These are phyloP conservation scores for Drosophila mauritiana DNA, from an alignment of 1,140 invertebrate genomes.

Conservation along the genomic window DNA sequence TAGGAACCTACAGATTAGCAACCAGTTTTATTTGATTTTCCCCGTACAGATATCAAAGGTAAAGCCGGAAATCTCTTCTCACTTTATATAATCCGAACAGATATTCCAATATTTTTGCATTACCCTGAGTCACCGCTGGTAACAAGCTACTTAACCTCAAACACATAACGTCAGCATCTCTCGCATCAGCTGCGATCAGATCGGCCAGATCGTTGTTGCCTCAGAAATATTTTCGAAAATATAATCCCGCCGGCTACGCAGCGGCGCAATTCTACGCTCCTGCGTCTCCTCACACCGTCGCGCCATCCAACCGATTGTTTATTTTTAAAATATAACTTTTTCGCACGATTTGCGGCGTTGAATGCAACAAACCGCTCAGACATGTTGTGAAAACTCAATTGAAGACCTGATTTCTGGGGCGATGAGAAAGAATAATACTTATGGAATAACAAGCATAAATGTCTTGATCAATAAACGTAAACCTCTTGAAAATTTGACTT, in stretches of 20 bases:
- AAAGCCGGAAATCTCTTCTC: neutral
- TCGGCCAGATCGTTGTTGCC: slow-evolving; percentile 44
- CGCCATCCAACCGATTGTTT: slow-evolving; percentile 59
- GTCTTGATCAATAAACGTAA: no score
- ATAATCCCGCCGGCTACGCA: slow-evolving; percentile 65
- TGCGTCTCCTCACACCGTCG: slow-evolving; percentile 9
- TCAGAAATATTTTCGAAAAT: slow-evolving; percentile 78
- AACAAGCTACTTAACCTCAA: slow-evolving; percentile 50
- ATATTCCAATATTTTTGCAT: slow-evolving; percentile 16
- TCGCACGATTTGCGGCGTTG: slow-evolving; percentile 60
- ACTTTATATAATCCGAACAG: slow-evolving; percentile 51
- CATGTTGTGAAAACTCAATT: neutral
- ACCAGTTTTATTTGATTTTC: slow-evolving; percentile 40
- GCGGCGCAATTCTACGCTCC: slow-evolving; percentile 23
- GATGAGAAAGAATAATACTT: neutral
- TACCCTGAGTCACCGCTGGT: neutral
- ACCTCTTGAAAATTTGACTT: no score
- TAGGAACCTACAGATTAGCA: slow-evolving; percentile 26
- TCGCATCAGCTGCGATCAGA: slow-evolving; percentile 35
- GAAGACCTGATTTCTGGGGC: slow-evolving; percentile 7
- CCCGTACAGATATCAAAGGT: slow-evolving; percentile 16
- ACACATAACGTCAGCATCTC: slow-evolving; percentile 37
- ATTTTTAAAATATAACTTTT: slow-evolving; percentile 78
- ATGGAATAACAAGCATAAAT: neutral
- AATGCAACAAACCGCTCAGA: slow-evolving; percentile 21